Evolutionary conservation across 2,113 vertebrate genomes (phyloP).

Genomic region (Platanista minor): DNA sequence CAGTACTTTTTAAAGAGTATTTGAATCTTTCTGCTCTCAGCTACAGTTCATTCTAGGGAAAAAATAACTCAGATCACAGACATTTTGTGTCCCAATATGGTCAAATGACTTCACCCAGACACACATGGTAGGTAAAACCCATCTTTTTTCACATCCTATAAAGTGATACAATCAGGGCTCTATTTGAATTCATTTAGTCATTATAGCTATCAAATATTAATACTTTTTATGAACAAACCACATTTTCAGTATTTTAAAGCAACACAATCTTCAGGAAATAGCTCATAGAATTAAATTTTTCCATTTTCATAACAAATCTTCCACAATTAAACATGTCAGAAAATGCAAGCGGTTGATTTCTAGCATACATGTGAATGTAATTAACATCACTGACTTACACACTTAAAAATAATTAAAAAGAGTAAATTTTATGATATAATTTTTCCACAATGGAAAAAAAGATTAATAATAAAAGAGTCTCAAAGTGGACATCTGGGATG

Average conservation of each 20-base stretch:
- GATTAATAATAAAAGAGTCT: neutral
- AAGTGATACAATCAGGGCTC: neutral
- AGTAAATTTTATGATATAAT: neutral
- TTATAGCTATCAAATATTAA: neutral
- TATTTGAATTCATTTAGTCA: neutral
- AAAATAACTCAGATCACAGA: neutral
- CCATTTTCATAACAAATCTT: neutral
- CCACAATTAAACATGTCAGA: neutral
- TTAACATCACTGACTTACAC: neutral
- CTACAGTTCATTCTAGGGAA: neutral
- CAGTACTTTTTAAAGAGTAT: neutral
- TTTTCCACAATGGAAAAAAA: neutral
- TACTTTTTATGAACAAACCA: neutral
- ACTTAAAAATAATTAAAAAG: neutral
- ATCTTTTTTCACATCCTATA: neutral
- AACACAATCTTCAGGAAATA: neutral
- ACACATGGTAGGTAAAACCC: neutral
- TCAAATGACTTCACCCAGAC: neutral
- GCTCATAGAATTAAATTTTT: neutral
- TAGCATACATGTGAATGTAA: neutral
- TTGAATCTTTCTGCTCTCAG: neutral
- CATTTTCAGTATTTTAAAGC: neutral
- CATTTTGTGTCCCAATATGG: neutral
- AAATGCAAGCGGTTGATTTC: neutral
- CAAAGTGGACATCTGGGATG: neutral